A percentile compares a stretch with the other conserved stretches of the same genome.
Evolutionary conservation across 2,888 invertebrate genomes (phyloP).

Genomic region (Drosophila acutilabella): DNA sequence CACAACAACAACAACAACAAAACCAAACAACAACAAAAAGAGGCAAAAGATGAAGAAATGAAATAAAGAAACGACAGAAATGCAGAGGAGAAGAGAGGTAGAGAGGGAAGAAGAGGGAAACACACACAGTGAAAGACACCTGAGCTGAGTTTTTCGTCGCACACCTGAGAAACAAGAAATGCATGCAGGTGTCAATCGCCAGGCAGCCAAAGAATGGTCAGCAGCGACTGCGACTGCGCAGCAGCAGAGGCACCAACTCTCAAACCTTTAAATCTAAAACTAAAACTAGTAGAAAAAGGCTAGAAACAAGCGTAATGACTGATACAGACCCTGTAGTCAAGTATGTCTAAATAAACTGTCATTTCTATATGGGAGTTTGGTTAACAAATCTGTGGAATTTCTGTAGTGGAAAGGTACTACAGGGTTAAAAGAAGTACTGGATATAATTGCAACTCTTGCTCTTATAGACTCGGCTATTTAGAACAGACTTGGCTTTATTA

Average conservation of each 20-base stretch:
- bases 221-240: conserved; percentile 29
- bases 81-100: conserved; percentile 40
- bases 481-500: too few relatives aligned
- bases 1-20: neutral
- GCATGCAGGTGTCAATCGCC: conserved; percentile 82
- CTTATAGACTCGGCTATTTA: too few relatives aligned
- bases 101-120: neutral
- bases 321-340: neutral
- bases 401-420: too few relatives aligned
- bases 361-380: too few relatives aligned
- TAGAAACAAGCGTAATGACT: neutral
- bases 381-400: too few relatives aligned
- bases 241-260: conserved; percentile 39
- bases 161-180: conserved; percentile 82
- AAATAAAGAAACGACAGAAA: conserved; percentile 70
- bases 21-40: too few relatives aligned
- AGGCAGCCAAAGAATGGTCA: conserved; percentile 68
- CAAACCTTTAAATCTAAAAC: conserved; percentile 29
- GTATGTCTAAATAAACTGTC: too few relatives aligned
- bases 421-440: too few relatives aligned
- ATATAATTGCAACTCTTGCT: too few relatives aligned
- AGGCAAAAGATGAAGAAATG: conserved; percentile 72
- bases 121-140: conserved; percentile 54
- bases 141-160: conserved; percentile 59
- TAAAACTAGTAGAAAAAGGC: conserved; percentile 9